Base-by-base conservation (phyloP, 2,888 invertebrate genomes). In the Thelaira solivaga region DNA sequence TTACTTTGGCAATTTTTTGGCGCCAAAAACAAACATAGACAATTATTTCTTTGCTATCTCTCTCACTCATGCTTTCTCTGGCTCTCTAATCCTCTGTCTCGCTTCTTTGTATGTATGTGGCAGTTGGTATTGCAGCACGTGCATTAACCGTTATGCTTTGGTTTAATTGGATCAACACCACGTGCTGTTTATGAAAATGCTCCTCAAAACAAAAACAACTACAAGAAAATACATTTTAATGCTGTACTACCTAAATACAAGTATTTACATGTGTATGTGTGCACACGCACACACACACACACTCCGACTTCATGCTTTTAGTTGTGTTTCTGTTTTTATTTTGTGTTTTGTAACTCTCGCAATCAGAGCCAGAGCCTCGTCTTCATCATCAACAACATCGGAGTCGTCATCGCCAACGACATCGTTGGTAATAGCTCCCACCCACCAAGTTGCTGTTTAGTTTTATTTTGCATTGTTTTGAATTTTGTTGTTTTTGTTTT, bases 401-500 rank as follows among this genome's bases (percentile, higher is more conserved):
- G 34, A 29, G 53, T 47, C 41, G 47, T 39, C 49, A n/a, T 31
- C 49, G 61, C 29, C 29, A 22, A 26, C 62, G 31, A 64, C 51
- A 68, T 74, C 62, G 76, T 65, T 64, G 45, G 36, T 26, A 51
- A 59, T 67, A 72, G 75, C 76, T 59, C 76, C 75, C 77, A 78
- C 78, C 80, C 78, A 75, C 75, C 59, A 61, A 80, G 69, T 69
- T 83, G 81, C 74, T 84, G 81, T 83, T 82, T 83, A 84, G 85
- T 85, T 85, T 83, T 85, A 85, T 84, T 83, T 85, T 85, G 86
- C 85, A 84, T 86, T 85, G 86, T 86, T 84, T 85, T 85, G 84
- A 82, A 83, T 85, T 85, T 84, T 84, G 84, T 85, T 85, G 83
- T 84, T 83, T 80, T 82, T 81, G 77, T 79, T 81, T 82, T 79